A percentile compares a stretch with the other conserved stretches of the same genome.
These are phyloP conservation scores for Athene noctua DNA, from an alignment of 2,113 vertebrate species.

Conservation along the genomic window DNA sequence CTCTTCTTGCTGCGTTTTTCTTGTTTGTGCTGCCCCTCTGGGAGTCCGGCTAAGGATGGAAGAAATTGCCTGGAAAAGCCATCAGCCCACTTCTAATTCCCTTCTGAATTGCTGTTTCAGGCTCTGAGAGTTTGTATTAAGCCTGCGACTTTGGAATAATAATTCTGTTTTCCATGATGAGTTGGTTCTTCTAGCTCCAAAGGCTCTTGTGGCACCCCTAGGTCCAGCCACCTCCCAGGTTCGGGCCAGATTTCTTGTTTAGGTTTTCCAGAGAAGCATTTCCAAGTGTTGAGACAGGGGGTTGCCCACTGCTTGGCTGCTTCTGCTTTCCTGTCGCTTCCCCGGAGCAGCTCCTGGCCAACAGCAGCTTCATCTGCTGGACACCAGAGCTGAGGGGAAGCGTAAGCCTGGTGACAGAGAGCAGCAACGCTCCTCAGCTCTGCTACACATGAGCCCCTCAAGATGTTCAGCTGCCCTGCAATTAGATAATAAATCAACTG, in stretches of 20 bases:
- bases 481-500: constrained; percentile 39
- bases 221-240: background rate
- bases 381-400: background rate
- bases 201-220: background rate
- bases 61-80: constrained; percentile 56
- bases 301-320: background rate
- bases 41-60: constrained; percentile 22
- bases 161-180: background rate
- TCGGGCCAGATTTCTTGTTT: background rate
- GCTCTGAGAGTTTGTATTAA: constrained; percentile 27
- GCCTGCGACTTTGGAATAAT: constrained; percentile 20
- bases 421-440: background rate
- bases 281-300: accelerated
- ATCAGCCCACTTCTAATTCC: constrained; percentile 49
- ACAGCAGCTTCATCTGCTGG: constrained; percentile 8
- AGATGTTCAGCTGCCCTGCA: background rate
- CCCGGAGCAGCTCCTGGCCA: background rate
- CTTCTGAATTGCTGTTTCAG: constrained; percentile 4
- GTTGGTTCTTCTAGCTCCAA: background rate
- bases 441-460: background rate
- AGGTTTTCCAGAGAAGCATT: background rate
- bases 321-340: background rate
- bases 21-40: background rate
- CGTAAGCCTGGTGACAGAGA: background rate
- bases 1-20: background rate